These are phyloP conservation scores for Aspiorhynchus laticeps DNA, from an alignment of 2,113 vertebrate species.

Conservation along the genomic window DNA sequence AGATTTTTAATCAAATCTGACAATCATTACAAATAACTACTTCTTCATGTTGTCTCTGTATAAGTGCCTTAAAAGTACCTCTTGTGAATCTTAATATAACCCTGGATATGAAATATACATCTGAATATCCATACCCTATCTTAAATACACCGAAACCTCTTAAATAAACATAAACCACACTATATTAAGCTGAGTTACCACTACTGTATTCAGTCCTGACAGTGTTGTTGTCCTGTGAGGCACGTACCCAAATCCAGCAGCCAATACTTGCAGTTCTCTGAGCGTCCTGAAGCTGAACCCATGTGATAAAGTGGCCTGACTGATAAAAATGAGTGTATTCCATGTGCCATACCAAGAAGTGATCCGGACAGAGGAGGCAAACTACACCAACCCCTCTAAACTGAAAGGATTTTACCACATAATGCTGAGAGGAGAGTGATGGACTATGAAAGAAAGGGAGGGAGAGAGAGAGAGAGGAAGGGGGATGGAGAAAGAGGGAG, in stretches of 20 bases:
- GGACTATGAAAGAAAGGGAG: conserved; percentile 28
- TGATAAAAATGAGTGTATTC: conserved; percentile 78
- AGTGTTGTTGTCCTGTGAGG: background rate
- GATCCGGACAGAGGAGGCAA: background rate
- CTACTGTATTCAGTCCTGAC: background rate
- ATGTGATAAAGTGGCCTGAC: conserved; percentile 79
- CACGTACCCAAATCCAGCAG: conserved; percentile 95
- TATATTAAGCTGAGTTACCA: background rate
- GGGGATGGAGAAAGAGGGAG: conserved; percentile 25
- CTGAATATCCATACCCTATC: background rate
- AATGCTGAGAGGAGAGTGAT: conserved; percentile 33
- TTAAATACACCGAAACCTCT: background rate
- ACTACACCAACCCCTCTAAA: background rate
- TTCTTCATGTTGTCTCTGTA: background rate
- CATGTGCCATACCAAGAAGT: conserved; percentile 80
- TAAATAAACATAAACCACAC: background rate
- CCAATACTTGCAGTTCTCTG: conserved; percentile 92
- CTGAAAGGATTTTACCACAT: conserved; percentile 20
- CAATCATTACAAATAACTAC: background rate
- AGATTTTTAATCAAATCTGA: background rate
- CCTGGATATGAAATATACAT: background rate
- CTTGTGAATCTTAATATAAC: background rate
- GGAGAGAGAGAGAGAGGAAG: conserved; percentile 12
- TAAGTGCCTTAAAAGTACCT: background rate
- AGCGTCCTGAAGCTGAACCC: conserved; percentile 76